Evolutionary conservation across 2,113 vertebrate species (phyloP).

Genomic region (Manacus vitellinus): DNA sequence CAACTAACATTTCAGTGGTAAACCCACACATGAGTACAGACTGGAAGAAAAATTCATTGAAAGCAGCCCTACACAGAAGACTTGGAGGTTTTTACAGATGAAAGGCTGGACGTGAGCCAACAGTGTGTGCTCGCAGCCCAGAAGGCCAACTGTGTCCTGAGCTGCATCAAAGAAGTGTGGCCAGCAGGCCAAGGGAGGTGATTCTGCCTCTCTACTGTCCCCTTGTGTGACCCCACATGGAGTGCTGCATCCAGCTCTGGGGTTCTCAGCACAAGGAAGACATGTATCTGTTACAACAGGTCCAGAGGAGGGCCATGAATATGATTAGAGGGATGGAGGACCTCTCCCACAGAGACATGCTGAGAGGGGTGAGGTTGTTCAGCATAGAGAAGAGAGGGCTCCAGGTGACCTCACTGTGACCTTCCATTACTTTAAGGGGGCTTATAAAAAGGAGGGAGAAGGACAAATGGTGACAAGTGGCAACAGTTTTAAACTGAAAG

Average conservation of each 20-base stretch:
- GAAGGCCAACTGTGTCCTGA: neutral
- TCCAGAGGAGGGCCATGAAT: neutral
- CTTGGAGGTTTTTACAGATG: neutral
- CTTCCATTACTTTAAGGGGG: neutral
- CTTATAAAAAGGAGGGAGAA: neutral
- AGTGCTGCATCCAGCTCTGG: neutral
- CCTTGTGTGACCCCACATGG: neutral
- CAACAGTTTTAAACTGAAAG: neutral
- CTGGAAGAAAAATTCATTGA: neutral
- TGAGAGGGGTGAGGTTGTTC: neutral
- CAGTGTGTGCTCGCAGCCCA: neutral
- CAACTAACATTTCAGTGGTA: neutral
- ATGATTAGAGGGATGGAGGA: neutral
- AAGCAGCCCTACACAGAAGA: neutral
- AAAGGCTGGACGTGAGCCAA: neutral
- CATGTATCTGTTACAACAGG: neutral
- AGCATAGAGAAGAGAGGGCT: neutral
- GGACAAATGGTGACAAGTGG: neutral
- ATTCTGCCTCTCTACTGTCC: neutral
- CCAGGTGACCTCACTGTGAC: neutral
- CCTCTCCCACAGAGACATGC: neutral
- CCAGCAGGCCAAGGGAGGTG: neutral
- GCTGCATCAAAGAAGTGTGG: neutral
- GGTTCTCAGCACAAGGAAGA: neutral
- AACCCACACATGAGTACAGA: neutral